A percentile compares a stretch with the other conserved stretches of the same genome.
These are phyloP conservation scores for Callocephalon fimbriatum DNA, from an alignment of 2,113 vertebrate species.

Conservation along the genomic window DNA sequence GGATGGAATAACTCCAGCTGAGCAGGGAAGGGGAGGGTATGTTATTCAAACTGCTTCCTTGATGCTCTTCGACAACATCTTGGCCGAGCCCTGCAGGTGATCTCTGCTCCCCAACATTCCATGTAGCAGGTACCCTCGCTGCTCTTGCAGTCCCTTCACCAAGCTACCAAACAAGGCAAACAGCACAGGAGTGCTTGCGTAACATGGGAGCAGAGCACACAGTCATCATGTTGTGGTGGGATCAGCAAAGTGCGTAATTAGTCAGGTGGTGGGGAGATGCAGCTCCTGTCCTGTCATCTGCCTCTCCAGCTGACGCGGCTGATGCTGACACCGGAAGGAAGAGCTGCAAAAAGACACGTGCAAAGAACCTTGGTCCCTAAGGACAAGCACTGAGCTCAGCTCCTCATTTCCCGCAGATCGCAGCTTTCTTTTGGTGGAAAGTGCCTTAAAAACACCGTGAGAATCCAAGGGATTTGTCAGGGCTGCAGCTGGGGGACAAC, in stretches of 20 bases:
- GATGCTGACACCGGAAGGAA: not conserved
- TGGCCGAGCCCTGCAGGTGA: not conserved
- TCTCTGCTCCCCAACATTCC: not conserved
- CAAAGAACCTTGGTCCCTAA: not conserved
- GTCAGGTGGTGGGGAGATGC: not conserved
- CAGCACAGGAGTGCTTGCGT: not conserved
- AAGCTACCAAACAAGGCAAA: not conserved
- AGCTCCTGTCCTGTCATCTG: not conserved
- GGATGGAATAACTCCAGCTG: not conserved
- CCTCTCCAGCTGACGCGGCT: not conserved
- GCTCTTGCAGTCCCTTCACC: not conserved
- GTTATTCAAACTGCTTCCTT: not conserved
- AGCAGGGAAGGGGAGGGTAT: not conserved
- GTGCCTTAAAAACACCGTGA: not conserved
- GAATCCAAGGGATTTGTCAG: not conserved
- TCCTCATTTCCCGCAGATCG: not conserved
- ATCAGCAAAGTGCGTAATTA: not conserved
- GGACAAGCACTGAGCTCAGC: not conserved
- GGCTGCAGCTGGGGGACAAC: not conserved
- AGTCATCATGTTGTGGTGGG: not conserved
- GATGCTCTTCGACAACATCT: not conserved
- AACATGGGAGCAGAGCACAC: not conserved
- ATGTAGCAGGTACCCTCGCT: fast-evolving
- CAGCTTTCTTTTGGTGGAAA: not conserved
- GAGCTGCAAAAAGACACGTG: not conserved